Percentiles rank a stretch among this genome's conserved stretches.
Evolutionary conservation across 2,797 vertebrate species (phyloP).

Genomic region (Antennarius maculatus): DNA sequence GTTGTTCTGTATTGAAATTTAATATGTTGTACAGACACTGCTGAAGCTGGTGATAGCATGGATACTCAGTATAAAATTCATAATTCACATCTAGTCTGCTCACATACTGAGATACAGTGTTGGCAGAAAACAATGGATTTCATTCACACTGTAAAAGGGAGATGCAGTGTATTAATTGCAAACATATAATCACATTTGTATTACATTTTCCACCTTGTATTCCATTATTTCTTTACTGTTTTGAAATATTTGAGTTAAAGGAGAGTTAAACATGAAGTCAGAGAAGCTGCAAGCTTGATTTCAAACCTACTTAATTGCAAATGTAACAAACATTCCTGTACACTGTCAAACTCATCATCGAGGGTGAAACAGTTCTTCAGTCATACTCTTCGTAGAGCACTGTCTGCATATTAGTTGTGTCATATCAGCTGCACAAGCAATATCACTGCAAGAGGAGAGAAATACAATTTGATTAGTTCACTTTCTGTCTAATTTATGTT

Average conservation of each 20-base stretch:
- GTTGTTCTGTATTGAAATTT: too few species aligned
- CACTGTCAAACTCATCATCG: constrained; percentile 13
- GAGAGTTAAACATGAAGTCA: constrained; percentile 20
- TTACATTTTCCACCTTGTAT: too few species aligned
- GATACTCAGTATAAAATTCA: too few species aligned
- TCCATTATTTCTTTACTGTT: too few species aligned
- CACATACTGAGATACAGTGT: too few species aligned
- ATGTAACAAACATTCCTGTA: not conserved
- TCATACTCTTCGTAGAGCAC: constrained; percentile 1
- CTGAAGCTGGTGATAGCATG: too few species aligned
- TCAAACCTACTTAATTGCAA: constrained; percentile 26
- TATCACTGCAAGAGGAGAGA: not conserved
- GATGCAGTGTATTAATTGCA: too few species aligned
- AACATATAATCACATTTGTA: too few species aligned
- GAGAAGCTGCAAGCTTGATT: not conserved
- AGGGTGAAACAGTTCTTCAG: constrained; percentile 7
- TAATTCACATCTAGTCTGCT: too few species aligned
- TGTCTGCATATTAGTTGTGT: constrained; percentile 10
- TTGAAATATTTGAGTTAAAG: not conserved
- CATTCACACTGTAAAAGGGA: too few species aligned
- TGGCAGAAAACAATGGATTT: too few species aligned
- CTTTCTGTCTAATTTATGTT: not conserved
- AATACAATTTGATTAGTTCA: not conserved
- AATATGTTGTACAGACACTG: too few species aligned
- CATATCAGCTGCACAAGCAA: constrained; percentile 4